Conservation (phyloP, 1,140 invertebrate species). For the Fopius arisanus region DNA sequence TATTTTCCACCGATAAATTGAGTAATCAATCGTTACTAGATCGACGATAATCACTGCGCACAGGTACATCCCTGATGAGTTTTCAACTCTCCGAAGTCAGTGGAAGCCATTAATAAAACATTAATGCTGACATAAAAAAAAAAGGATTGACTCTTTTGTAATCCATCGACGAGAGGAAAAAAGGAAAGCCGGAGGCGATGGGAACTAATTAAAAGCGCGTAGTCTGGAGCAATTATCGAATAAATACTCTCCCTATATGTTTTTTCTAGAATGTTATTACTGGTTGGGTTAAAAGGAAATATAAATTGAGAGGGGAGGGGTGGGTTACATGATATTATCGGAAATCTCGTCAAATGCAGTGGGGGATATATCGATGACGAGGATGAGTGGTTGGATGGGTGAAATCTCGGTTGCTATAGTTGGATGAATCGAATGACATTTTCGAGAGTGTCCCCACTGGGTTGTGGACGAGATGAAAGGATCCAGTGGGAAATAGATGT, state of each 20-base stretch:
- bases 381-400: neutral
- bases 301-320: neutral
- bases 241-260: neutral
- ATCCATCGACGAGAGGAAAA: neutral
- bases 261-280: neutral
- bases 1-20: neutral
- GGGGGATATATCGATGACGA: neutral
- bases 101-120: neutral
- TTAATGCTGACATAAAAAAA: neutral
- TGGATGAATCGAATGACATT: conserved; percentile 29
- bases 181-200: neutral
- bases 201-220: neutral
- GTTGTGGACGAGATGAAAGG: conserved; percentile 23
- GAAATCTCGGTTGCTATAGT: neutral
- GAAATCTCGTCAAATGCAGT: conserved; percentile 3
- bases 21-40: neutral
- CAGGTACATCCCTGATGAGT: neutral
- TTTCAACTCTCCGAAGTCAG: neutral
- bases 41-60: neutral
- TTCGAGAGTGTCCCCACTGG: conserved; percentile 16
- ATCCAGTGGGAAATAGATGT: conserved; percentile 28
- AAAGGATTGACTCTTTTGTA: neutral
- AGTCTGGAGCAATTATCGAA: neutral
- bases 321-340: neutral
- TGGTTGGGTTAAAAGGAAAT: neutral